These are phyloP conservation scores for Astropecten irregularis DNA, from an alignment of 53 echinoderm and acorn worm species.

Conservation along the genomic window DNA sequence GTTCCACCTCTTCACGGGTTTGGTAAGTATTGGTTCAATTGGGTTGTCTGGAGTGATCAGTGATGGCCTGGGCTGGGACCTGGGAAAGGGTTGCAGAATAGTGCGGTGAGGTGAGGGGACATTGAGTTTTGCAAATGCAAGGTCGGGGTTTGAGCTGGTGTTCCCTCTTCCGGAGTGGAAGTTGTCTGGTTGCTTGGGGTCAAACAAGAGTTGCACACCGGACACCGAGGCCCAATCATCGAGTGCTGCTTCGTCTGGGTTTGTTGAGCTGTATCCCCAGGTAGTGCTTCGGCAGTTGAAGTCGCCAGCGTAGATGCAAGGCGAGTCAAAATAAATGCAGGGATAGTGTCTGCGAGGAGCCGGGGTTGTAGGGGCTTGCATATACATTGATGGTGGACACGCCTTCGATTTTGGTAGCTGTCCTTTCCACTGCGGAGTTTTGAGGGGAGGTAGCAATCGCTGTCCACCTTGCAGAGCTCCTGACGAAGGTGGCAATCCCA, in stretches of 20 bases:
- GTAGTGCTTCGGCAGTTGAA: conserved; percentile 29
- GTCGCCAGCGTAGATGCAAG: conserved; percentile 2
- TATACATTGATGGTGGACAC: conserved; percentile 49
- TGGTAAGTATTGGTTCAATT: background rate
- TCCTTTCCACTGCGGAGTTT: conserved; percentile 30
- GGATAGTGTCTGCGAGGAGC: conserved; percentile 46
- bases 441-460: conserved; percentile 30
- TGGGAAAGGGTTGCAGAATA: conserved; percentile 36
- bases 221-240: conserved; percentile 51
- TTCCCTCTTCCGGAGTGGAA: conserved; percentile 55
- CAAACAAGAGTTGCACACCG: conserved; percentile 34
- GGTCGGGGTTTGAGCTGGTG: conserved; percentile 47
- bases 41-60: conserved; percentile 57
- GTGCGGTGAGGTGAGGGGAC: conserved; percentile 44
- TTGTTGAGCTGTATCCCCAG: conserved; percentile 48
- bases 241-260: conserved; percentile 27
- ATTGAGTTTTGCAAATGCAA: conserved; percentile 55
- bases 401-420: conserved; percentile 46
- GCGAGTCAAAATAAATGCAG: background rate
- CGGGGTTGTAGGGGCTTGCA: conserved; percentile 39
- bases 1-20: conserved; percentile 48
- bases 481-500: no score
- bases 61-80: no score
- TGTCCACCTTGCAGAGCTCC: conserved; percentile 18
- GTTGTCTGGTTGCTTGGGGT: conserved; percentile 27